These are phyloP conservation scores for Meandrusa payeni DNA, from an alignment of 2,888 invertebrate species.

Conservation along the genomic window DNA sequence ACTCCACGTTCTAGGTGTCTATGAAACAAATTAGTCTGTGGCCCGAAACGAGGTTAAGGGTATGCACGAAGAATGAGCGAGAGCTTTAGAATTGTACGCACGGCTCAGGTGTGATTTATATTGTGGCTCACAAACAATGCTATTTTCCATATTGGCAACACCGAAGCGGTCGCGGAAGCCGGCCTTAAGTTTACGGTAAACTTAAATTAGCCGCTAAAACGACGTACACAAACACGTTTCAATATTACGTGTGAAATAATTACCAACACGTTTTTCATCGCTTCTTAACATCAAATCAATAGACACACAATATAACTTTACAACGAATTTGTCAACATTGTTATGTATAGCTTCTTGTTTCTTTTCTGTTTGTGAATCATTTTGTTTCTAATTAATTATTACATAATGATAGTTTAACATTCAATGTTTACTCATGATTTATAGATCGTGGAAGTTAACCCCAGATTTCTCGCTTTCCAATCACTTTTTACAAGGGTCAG, in stretches of 20 bases:
- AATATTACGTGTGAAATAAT: conserved; percentile 22
- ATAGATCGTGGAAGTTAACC: no score
- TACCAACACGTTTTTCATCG: conserved; percentile 9
- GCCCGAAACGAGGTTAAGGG: conserved; percentile 43
- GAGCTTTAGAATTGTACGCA: conserved; percentile 42
- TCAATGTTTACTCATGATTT: no score
- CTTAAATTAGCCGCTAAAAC: conserved; percentile 68
- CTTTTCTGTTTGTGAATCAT: no score
- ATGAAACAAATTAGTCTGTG: conserved; percentile 33
- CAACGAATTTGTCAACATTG: conserved; percentile 4
- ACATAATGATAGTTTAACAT: no score
- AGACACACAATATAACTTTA: conserved; percentile 11
- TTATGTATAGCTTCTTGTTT: no score
- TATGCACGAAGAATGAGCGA: conserved; percentile 43
- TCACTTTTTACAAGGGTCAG: no score
- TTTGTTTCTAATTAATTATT: no score
- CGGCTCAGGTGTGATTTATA: conserved; percentile 65
- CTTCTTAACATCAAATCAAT: conserved; percentile 17
- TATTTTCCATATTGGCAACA: conserved; percentile 52
- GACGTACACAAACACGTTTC: conserved; percentile 44
- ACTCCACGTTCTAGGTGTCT: conserved; percentile 18
- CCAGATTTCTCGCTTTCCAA: no score
- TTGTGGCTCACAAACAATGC: conserved; percentile 72
- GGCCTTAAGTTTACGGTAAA: conserved; percentile 67
- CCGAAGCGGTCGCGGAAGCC: conserved; percentile 59